A percentile compares a stretch with the other conserved stretches of the same genome.
Evolutionary conservation across 2,113 vertebrate species (phyloP).

Genomic region (Haliaeetus leucogaster): DNA sequence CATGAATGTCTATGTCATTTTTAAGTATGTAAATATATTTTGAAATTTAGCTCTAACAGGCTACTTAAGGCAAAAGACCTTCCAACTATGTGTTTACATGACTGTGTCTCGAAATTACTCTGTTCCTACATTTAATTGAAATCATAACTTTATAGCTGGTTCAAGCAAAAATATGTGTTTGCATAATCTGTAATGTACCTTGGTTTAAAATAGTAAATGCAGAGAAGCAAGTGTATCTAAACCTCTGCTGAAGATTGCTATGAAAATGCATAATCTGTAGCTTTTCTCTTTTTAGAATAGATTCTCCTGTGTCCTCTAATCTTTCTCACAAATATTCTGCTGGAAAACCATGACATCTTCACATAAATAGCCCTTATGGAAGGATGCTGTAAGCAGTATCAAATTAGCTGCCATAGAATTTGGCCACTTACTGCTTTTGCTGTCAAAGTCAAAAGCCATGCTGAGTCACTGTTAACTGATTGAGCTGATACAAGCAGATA

Average conservation of each 20-base stretch:
- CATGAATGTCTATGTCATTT: neutral
- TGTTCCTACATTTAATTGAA: neutral
- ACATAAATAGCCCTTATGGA: neutral
- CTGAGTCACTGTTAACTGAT: conserved; percentile 22
- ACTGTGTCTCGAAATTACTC: neutral
- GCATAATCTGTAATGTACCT: neutral
- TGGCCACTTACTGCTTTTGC: neutral
- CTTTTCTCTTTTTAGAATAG: neutral
- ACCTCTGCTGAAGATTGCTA: neutral
- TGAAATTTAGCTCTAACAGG: neutral
- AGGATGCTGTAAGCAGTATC: neutral
- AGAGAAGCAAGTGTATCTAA: neutral
- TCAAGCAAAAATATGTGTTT: neutral
- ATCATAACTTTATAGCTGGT: neutral
- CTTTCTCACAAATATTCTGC: neutral
- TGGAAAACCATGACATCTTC: neutral
- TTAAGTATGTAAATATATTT: neutral
- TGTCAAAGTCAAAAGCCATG: neutral
- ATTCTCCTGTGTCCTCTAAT: neutral
- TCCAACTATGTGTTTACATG: neutral
- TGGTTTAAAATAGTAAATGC: neutral
- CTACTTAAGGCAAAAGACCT: neutral
- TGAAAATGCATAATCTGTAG: neutral
- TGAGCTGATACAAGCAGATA: neutral
- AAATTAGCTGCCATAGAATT: conserved; percentile 46